phyloP scores from a whole-genome alignment of 2,888 invertebrate genomes.

The Pristionchus exspectatus region DNA sequence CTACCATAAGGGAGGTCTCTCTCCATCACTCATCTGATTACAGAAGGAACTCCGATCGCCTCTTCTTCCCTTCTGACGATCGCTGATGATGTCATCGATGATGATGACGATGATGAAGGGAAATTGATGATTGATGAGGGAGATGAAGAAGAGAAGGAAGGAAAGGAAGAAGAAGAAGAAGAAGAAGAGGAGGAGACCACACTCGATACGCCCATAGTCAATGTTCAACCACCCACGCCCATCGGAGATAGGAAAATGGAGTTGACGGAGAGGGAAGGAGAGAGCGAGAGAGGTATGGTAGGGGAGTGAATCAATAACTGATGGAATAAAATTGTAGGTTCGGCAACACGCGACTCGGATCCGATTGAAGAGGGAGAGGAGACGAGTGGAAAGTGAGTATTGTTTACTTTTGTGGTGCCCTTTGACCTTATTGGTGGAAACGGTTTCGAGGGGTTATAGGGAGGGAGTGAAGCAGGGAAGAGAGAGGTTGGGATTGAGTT shows the following conservation, averaged over 20 bases:
- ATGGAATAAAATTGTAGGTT: neutral
- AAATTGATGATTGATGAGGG: slow-evolving; percentile 37
- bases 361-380: slow-evolving; percentile 14
- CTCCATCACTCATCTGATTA: neutral
- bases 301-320: neutral
- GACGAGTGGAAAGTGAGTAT: neutral
- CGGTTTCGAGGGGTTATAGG: no score
- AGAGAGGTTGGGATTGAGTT: no score
- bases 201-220: neutral
- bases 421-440: no score
- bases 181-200: neutral
- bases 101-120: slow-evolving; percentile 15
- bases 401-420: neutral
- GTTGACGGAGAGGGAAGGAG: neutral
- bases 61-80: neutral
- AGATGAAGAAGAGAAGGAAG: neutral
- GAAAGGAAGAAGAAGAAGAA: neutral
- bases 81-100: neutral
- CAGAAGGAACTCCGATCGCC: neutral
- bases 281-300: slow-evolving; percentile 45
- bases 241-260: slow-evolving; percentile 25
- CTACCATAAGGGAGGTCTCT: no score
- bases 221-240: slow-evolving; percentile 35
- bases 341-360: neutral
- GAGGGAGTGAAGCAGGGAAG: no score